Evolutionary conservation across 2,888 invertebrate genomes (phyloP).

Genomic region (Allolobophora icterica): DNA sequence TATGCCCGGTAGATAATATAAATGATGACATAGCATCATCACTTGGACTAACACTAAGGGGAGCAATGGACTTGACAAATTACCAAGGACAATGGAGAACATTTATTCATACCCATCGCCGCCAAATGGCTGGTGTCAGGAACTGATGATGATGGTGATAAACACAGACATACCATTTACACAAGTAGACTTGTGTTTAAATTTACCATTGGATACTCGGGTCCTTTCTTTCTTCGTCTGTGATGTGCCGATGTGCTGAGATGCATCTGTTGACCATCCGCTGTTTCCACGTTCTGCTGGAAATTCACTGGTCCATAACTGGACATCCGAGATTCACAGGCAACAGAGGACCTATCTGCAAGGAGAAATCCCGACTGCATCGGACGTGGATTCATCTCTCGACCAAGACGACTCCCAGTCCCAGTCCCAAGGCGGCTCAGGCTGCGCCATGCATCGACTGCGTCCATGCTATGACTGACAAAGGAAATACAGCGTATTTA

Average conservation of each 20-base stretch:
- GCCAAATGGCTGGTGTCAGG: too few relatives aligned
- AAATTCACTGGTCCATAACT: not conserved
- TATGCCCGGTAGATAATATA: too few relatives aligned
- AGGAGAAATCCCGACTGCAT: not conserved
- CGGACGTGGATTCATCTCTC: not conserved
- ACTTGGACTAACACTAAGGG: too few relatives aligned
- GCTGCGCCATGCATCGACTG: not conserved
- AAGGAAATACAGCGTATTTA: not conserved
- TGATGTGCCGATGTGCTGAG: not conserved
- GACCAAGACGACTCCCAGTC: not conserved
- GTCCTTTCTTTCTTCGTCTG: constrained; percentile 18
- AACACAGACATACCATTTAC: not conserved
- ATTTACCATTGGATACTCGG: not conserved
- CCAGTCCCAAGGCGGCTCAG: not conserved
- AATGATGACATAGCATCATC: too few relatives aligned
- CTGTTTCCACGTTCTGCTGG: not conserved
- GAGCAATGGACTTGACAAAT: too few relatives aligned
- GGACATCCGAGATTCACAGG: not conserved
- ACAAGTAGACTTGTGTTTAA: not conserved
- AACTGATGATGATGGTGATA: too few relatives aligned
- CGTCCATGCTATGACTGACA: not conserved
- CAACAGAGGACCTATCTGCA: not conserved
- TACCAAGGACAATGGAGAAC: too few relatives aligned
- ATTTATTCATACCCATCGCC: too few relatives aligned
- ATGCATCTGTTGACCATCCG: not conserved